Conservation (phyloP, 1,140 invertebrate genomes). For the Papilio glaucus region DNA sequence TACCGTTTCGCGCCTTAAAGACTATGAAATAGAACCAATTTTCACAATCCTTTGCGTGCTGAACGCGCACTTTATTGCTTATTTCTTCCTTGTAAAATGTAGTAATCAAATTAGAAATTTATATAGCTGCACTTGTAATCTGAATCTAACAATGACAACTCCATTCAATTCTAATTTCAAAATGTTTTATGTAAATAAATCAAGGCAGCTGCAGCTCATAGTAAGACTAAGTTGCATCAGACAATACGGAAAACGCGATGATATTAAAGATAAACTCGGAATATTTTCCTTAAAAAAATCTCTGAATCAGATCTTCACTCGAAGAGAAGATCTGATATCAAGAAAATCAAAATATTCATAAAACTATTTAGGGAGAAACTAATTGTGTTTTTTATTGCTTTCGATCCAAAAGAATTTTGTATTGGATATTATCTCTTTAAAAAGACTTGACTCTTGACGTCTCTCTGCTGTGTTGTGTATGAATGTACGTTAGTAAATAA, state of each 20-base stretch:
- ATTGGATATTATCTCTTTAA: no score
- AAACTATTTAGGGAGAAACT: no score
- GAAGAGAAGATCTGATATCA: no score
- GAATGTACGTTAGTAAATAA: no score
- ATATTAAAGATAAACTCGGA: background rate
- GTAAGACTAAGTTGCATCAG: slow-evolving; percentile 15
- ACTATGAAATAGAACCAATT: background rate
- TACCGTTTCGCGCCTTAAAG: background rate
- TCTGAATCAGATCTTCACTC: no score
- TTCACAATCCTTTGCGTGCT: slow-evolving; percentile 10
- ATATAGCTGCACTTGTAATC: background rate
- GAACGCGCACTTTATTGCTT: background rate
- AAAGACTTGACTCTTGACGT: no score
- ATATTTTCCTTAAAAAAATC: no score
- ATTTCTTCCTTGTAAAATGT: slow-evolving; percentile 24
- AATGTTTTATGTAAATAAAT: slow-evolving; percentile 7
- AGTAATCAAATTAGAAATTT: background rate
- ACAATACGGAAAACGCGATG: slow-evolving; percentile 1
- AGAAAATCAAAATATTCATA: no score
- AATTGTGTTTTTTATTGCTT: background rate
- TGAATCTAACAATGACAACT: background rate
- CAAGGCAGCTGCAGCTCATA: background rate
- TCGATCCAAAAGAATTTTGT: no score
- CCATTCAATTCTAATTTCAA: slow-evolving; percentile 22
- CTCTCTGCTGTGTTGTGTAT: no score